phyloP scores from a whole-genome alignment of 1,140 invertebrate species.

The Macrobrachium nipponense region DNA sequence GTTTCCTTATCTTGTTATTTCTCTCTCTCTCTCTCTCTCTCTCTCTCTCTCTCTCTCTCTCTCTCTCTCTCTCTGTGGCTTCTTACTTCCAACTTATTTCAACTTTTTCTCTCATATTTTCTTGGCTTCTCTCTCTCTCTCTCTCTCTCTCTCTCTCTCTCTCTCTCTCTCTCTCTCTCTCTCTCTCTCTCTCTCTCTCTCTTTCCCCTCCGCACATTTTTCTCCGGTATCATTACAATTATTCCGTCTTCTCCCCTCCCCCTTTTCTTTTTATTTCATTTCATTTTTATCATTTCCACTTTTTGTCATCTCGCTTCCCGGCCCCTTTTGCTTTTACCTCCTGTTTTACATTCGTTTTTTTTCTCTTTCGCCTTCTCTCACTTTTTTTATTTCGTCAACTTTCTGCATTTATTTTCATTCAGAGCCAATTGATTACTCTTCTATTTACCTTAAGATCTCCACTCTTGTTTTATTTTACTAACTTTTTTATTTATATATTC shows the following conservation, averaged over 20 bases:
- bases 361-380: not conserved
- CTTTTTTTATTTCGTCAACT: not conserved
- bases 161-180: not conserved
- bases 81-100: not conserved
- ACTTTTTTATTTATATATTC: not conserved
- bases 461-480: not conserved
- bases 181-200: not conserved
- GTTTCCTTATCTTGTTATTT: not conserved
- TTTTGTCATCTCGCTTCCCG: not conserved
- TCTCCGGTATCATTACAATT: no score
- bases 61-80: not conserved
- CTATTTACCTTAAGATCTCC: no score
- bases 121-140: not conserved
- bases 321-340: not conserved
- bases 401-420: not conserved
- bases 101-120: not conserved
- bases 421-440: no score
- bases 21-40: not conserved
- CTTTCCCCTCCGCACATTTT: not conserved
- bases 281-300: not conserved
- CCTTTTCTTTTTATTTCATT: slow-evolving; percentile 6
- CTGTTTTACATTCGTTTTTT: slow-evolving; percentile 1
- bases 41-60: not conserved
- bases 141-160: not conserved
- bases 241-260: not conserved